Conservation (phyloP, 2,888 invertebrate genomes). For the Sialis lutaria region DNA sequence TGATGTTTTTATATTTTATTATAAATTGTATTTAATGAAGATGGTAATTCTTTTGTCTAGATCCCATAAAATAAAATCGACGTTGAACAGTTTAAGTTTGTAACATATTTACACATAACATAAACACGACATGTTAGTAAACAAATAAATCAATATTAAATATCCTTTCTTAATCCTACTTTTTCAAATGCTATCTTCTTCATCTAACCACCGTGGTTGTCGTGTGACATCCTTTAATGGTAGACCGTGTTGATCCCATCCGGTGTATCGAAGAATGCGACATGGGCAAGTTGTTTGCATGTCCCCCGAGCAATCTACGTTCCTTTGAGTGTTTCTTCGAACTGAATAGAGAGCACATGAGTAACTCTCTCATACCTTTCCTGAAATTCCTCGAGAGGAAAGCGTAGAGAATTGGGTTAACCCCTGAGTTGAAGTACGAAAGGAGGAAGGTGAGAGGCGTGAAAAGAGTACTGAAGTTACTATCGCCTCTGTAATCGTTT, state of each 20-base stretch:
- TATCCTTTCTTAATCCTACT: no score
- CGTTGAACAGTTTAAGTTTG: no score
- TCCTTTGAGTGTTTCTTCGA: conserved; percentile 3
- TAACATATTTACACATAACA: no score
- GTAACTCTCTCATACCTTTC: conserved; percentile 30
- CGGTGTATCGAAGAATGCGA: conserved; percentile 23
- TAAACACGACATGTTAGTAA: no score
- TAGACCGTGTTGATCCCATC: conserved; percentile 32
- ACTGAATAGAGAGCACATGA: conserved; percentile 18
- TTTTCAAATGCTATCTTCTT: background rate
- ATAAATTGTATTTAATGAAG: no score
- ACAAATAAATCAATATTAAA: no score
- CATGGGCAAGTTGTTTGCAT: background rate
- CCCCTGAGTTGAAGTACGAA: conserved; percentile 36
- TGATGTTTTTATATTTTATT: no score
- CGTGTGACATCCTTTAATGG: conserved; percentile 35
- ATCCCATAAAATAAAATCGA: no score
- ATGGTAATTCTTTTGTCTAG: no score
- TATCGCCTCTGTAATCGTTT: conserved; percentile 9
- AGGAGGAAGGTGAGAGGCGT: conserved; percentile 36
- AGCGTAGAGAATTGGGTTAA: conserved; percentile 41
- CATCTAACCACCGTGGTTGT: conserved; percentile 25
- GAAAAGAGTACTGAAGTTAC: conserved; percentile 22
- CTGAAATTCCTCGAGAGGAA: conserved; percentile 39
- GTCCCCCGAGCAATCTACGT: background rate